Evolutionary conservation across 2,888 invertebrate species (phyloP), one percentile per base, ranked within the genome.

Genomic region (Pocota personata): DNA sequence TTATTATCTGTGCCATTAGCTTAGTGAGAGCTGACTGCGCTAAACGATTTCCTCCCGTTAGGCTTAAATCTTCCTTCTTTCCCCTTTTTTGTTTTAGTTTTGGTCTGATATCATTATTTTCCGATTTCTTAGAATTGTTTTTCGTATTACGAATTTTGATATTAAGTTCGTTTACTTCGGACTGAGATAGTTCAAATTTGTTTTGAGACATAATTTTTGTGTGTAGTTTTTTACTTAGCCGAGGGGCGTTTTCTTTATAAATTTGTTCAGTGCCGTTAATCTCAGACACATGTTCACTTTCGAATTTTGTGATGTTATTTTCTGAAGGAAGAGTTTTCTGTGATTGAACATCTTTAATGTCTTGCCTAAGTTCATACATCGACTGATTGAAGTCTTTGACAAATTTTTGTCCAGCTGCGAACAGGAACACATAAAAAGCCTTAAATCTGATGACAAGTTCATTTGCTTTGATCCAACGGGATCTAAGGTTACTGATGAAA

Each of bases 361-460:
- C 93, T 48, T 91, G 89, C 87, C 92, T 90, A 0, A 94, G 89
- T 87, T 93, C 92, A 71, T 92, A 90, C 77, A 94, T 89, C 12
- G 94, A 93, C 90, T 89, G 94, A 93, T 92, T 93, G 90, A 95
- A 96, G 84, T 94, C 94, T 88, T 94, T 94, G 2, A 95, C 95
- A 91, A 96, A 96, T 89, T 95, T 95, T 91, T 95, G 95, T 2
- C 96, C 96, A 0, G 96, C 96, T 67, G 95, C 92, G 90, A 95
- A 95, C 0, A n/a, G n/a, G n/a, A n/a, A n/a, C n/a, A n/a, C n/a
- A n/a, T n/a, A n/a, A n/a, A n/a, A n/a, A n/a, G n/a, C n/a, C n/a
- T n/a, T n/a, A n/a, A n/a, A n/a, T n/a, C n/a, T n/a, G n/a, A n/a
- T n/a, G n/a, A n/a, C n/a, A n/a, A n/a, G n/a, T n/a, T n/a, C n/a